These are phyloP conservation scores for Endotricha flammealis DNA, from an alignment of 2,888 invertebrate genomes.

Conservation along the genomic window DNA sequence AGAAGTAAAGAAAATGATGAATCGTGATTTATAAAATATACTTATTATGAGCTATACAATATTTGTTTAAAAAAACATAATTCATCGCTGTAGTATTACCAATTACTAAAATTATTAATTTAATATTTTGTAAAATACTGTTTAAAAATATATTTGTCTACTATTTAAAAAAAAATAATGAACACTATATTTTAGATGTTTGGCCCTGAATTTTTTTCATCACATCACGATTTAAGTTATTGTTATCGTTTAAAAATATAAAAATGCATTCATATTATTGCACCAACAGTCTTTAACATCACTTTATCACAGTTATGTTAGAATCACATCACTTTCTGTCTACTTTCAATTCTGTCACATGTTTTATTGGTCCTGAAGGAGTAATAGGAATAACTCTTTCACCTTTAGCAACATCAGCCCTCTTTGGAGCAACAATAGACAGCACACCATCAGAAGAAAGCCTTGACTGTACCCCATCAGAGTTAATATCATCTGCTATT, in stretches of 20 bases:
- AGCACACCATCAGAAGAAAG: constrained; percentile 88
- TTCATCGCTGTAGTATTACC: neutral
- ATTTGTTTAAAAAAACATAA: no score
- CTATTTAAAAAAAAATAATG: neutral
- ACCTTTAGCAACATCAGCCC: constrained; percentile 37
- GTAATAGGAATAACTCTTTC: constrained; percentile 23
- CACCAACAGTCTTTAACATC: no score
- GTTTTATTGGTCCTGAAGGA: constrained; percentile 23
- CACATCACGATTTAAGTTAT: constrained; percentile 1
- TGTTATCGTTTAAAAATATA: neutral
- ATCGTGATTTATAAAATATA: no score
- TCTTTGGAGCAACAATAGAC: constrained; percentile 81
- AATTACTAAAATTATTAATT: no score
- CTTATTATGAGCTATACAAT: no score
- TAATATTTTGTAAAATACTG: neutral
- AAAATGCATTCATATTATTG: constrained; percentile 2
- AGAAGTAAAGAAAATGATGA: no score
- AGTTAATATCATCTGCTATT: constrained; percentile 83
- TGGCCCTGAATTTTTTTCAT: no score
- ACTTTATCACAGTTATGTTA: no score
- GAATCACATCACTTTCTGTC: no score
- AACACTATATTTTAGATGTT: no score
- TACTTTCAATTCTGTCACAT: constrained; percentile 14
- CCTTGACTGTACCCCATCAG: constrained; percentile 83
- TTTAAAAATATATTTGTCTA: neutral